Base-by-base conservation (phyloP, 2,888 invertebrate species). In the Quadriops clusia region DNA sequence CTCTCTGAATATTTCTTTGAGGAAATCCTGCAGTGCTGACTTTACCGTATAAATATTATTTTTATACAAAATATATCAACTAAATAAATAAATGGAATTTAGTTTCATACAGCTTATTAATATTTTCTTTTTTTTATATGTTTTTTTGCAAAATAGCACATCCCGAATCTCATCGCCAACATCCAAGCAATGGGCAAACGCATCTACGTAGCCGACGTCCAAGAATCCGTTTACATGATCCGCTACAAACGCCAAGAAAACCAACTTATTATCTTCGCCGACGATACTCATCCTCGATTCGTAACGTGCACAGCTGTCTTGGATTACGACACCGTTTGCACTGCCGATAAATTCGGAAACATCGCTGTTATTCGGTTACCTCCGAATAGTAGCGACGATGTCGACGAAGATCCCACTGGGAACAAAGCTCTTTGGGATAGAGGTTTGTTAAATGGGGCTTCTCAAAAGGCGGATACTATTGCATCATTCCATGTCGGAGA, bases 371-470 rank as follows among this genome's bases (percentile, higher is more conserved):
- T 94, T 50, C 72, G 94, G 23, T 58, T 95, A 32, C 91, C 97
- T 0, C 76, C 81, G 30, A 87, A 89, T 34, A 83, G 93, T 2
- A 85, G 84, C 14, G 98, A 98, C 61, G 97, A 98, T 55, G 93
- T 98, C 1, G 97, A 98, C 57, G 98, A 99, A 62, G 98, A 99
- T 64, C 98, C 97, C 1, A 97, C 97, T 0, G 97, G 97, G 23
- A 94, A 93, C 52, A 94, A 95, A 59, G 90, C 95, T 1, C 65
- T 98, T 1, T 98, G 97, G 97, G 86, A 86, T 54, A 71, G 85
- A 56, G 80, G 72, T 36, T 67, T 93, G 25, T 61, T 97, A 8
- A 95, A 91, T 52, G 97, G 97, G 9, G 95, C 98, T 1, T 93
- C 95, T 1, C 97, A 98, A 53, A 99, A 98, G 62, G 85, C 93